These are phyloP conservation scores for Eciton burchellii DNA, from an alignment of 1,140 invertebrate species.

Conservation along the genomic window DNA sequence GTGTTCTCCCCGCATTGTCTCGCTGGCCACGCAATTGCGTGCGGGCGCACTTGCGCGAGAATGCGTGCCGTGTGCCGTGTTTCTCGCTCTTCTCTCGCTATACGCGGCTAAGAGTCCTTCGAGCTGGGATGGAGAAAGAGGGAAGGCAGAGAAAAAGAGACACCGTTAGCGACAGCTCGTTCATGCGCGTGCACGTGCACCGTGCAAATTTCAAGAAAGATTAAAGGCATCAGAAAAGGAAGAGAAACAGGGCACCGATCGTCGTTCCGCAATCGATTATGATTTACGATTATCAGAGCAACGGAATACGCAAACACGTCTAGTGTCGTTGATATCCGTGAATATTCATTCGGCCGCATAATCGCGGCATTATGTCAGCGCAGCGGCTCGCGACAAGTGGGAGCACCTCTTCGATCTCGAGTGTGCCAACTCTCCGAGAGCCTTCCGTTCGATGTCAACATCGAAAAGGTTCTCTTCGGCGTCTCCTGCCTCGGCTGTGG, in stretches of 20 bases:
- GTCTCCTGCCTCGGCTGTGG: neutral
- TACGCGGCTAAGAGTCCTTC: conserved; percentile 44
- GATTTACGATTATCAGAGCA: conserved; percentile 32
- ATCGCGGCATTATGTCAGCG: neutral
- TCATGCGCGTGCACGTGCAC: conserved; percentile 63
- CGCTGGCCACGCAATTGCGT: conserved; percentile 4
- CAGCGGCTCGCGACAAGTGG: neutral
- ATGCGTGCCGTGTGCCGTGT: conserved; percentile 49
- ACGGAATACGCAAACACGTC: conserved; percentile 22
- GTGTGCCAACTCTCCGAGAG: neutral
- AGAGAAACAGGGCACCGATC: conserved; percentile 3
- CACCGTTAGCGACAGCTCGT: conserved; percentile 73
- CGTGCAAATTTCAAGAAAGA: conserved; percentile 65
- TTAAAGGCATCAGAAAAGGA: conserved; percentile 44
- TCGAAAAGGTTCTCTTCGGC: neutral
- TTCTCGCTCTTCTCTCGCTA: conserved; percentile 63
- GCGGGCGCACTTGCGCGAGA: conserved; percentile 51
- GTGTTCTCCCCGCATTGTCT: conserved; percentile 4
- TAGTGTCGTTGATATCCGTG: conserved; percentile 1
- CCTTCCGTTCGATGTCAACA: neutral
- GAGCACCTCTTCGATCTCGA: neutral
- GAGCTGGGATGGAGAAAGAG: neutral
- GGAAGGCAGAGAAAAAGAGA: conserved; percentile 40
- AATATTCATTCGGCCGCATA: conserved; percentile 9
- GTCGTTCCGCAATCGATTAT: neutral